Percentiles rank a stretch among this genome's conserved stretches.
Conservation (phyloP, 2,113 vertebrate genomes). For the Ophiodon elongatus region DNA sequence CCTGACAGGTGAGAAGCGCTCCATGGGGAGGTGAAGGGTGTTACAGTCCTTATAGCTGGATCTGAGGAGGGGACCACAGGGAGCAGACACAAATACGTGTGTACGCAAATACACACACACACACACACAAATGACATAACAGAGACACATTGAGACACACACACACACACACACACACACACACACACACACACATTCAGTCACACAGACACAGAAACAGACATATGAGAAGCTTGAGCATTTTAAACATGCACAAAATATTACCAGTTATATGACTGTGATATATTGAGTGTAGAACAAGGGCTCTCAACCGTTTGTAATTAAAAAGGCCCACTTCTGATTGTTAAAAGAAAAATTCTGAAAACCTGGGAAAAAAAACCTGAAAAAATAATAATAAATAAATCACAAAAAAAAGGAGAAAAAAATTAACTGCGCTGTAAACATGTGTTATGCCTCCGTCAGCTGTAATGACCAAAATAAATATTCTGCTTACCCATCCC, state of each 20-base stretch:
- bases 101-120: slow-evolving; percentile 47
- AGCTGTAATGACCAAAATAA: neutral
- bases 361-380: no score
- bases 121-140: neutral
- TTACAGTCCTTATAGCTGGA: slow-evolving; percentile 99
- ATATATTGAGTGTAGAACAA: neutral
- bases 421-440: neutral
- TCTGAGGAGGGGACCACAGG: slow-evolving; percentile 78
- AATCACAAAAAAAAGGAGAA: neutral
- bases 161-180: slow-evolving; percentile 26
- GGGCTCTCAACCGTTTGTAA: neutral
- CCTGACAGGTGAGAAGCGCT: slow-evolving; percentile 97
- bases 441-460: neutral
- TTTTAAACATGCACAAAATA: slow-evolving; percentile 13
- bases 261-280: neutral
- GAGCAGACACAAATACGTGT: slow-evolving; percentile 46
- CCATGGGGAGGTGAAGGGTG: slow-evolving; percentile 97
- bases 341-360: neutral
- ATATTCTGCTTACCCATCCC: neutral
- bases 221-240: slow-evolving; percentile 42
- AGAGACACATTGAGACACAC: slow-evolving; percentile 23
- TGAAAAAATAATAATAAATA: neutral
- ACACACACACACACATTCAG: slow-evolving; percentile 33
- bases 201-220: slow-evolving; percentile 45
- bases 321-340: neutral